Conservation (phyloP, 2,888 invertebrate genomes). For the Xestia c-nigrum region DNA sequence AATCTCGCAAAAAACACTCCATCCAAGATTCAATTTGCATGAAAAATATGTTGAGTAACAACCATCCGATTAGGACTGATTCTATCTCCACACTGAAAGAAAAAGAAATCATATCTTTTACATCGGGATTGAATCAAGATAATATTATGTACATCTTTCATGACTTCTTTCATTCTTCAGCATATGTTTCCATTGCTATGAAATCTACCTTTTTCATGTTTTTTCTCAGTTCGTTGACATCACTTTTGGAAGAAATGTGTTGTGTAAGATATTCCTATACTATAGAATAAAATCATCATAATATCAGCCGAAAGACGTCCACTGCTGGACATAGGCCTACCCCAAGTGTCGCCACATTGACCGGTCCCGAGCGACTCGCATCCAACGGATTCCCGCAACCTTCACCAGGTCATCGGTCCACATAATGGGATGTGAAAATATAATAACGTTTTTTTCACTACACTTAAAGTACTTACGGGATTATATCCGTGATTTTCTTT, state of each 20-base stretch:
- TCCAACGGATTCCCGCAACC: too few species aligned
- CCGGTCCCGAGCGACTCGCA: too few species aligned
- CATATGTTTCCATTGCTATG: not conserved
- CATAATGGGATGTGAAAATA: too few species aligned
- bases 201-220: not conserved
- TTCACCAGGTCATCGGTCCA: too few species aligned
- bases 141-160: not conserved
- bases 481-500: too few species aligned
- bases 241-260: not conserved
- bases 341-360: too few species aligned
- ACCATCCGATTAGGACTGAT: slow-evolving; percentile 6
- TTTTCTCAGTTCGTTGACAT: not conserved
- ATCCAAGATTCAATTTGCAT: slow-evolving; percentile 38
- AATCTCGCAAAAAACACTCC: not conserved
- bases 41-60: slow-evolving; percentile 33
- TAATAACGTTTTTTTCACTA: too few species aligned
- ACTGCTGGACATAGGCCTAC: too few species aligned
- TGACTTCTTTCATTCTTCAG: slow-evolving; percentile 1
- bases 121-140: slow-evolving; percentile 4
- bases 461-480: too few species aligned
- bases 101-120: slow-evolving; percentile 21
- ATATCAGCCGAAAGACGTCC: too few species aligned
- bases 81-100: not conserved
- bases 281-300: too few species aligned
- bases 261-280: not conserved